These are phyloP conservation scores for Osmoderma eremita DNA, from an alignment of 2,888 invertebrate genomes.

Conservation along the genomic window DNA sequence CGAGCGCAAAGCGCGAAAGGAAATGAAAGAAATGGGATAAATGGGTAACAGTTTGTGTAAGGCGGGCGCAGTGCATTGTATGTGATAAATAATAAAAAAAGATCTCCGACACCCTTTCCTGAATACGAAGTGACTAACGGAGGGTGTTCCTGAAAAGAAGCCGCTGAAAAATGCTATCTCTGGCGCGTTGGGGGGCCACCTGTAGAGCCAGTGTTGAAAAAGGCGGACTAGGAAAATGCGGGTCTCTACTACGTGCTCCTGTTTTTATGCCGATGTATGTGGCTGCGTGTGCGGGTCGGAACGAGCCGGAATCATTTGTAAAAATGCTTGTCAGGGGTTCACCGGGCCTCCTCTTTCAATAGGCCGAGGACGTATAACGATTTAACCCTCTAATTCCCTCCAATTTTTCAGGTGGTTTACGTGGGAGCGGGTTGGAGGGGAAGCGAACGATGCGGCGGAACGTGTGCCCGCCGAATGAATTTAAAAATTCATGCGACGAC, in stretches of 20 bases:
- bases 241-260: slow-evolving; percentile 18
- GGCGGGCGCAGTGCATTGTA: slow-evolving; percentile 39
- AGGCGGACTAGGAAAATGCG: slow-evolving; percentile 46
- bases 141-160: slow-evolving; percentile 55
- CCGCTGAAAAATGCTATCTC: slow-evolving; percentile 61
- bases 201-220: slow-evolving; percentile 53
- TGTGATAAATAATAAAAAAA: slow-evolving; percentile 44
- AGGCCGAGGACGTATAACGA: slow-evolving; percentile 41
- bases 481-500: slow-evolving; percentile 43
- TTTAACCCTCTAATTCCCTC: slow-evolving; percentile 43
- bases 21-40: slow-evolving; percentile 28
- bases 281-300: slow-evolving; percentile 50
- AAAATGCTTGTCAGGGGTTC: slow-evolving; percentile 59
- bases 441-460: not conserved
- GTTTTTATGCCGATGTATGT: slow-evolving; percentile 34
- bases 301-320: slow-evolving; percentile 61
- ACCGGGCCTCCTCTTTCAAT: slow-evolving; percentile 52
- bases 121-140: slow-evolving; percentile 52
- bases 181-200: slow-evolving; percentile 55
- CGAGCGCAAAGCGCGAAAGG: slow-evolving; percentile 22
- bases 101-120: slow-evolving; percentile 49
- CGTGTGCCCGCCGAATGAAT: slow-evolving; percentile 37
- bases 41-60: slow-evolving; percentile 44
- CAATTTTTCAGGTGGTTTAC: slow-evolving; percentile 43
- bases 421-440: not conserved